Conservation (phyloP, 2,888 invertebrate genomes). For the Xylophagus ater region DNA sequence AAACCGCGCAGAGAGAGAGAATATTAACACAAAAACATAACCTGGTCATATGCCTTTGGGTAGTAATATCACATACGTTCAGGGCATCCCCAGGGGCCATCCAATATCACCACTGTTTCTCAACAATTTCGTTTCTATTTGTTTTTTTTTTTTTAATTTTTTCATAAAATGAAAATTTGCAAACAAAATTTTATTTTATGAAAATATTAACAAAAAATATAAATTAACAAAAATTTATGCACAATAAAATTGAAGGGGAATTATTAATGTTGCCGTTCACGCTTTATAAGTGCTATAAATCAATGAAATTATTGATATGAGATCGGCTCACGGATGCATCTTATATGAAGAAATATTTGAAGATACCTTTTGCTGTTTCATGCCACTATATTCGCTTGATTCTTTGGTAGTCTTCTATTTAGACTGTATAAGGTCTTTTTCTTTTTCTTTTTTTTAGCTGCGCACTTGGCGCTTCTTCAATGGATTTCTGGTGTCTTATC, state of each 20-base stretch:
- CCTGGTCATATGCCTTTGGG: neutral
- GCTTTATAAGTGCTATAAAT: conserved; percentile 40
- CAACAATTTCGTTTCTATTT: neutral
- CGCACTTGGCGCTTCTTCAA: conserved; percentile 17
- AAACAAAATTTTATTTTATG: conserved; percentile 8
- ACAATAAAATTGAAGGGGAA: conserved; percentile 41
- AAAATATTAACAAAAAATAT: conserved; percentile 40
- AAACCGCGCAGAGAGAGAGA: neutral
- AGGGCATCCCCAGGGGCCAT: neutral
- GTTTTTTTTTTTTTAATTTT: too few species aligned
- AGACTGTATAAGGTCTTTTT: too few species aligned
- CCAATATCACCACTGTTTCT: neutral
- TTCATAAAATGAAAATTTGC: too few species aligned
- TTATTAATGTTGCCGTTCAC: conserved; percentile 42
- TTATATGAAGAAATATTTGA: too few species aligned
- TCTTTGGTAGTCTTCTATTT: too few species aligned
- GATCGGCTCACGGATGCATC: conserved; percentile 16
- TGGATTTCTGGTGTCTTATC: too few species aligned
- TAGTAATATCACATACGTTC: neutral
- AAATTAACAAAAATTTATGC: conserved; percentile 42
- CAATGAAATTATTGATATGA: conserved; percentile 28
- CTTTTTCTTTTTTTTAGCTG: neutral
- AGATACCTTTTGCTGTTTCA: too few species aligned
- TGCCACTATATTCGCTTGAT: too few species aligned
- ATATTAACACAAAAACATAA: conserved; percentile 13